phyloP scores from a whole-genome alignment of 2,888 invertebrate species.

The Yponomeuta sedellus region DNA sequence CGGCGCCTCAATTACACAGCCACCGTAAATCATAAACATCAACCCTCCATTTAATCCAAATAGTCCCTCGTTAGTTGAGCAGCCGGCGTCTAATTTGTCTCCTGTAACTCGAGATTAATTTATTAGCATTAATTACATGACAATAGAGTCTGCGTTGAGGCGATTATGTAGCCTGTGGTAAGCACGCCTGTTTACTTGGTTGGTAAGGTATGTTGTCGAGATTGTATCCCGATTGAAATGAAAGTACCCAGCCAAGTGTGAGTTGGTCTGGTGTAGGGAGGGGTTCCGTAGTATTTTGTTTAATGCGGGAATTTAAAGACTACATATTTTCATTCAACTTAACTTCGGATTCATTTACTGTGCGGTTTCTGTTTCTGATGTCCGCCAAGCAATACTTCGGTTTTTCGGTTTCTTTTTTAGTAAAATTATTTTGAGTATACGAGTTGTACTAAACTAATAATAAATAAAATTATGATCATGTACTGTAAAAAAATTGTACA shows the following conservation, averaged over 20 bases:
- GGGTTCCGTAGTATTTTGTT: too few relatives aligned
- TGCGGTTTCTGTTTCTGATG: too few relatives aligned
- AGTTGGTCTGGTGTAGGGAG: too few relatives aligned
- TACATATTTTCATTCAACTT: too few relatives aligned
- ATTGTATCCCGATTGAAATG: background rate
- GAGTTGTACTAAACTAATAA: too few relatives aligned
- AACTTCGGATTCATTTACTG: too few relatives aligned
- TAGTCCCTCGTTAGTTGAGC: conserved; percentile 75
- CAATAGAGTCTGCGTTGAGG: conserved; percentile 38
- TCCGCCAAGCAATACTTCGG: too few relatives aligned
- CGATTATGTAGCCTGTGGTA: conserved; percentile 6
- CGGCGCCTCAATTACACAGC: conserved; percentile 72
- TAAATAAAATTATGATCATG: too few relatives aligned
- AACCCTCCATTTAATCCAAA: conserved; percentile 75
- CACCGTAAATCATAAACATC: conserved; percentile 76
- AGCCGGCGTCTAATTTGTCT: conserved; percentile 75
- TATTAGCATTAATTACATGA: conserved; percentile 73
- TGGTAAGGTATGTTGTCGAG: background rate
- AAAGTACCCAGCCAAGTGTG: background rate
- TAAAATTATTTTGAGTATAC: too few relatives aligned
- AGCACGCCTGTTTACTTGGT: background rate
- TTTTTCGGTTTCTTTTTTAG: too few relatives aligned
- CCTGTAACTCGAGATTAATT: conserved; percentile 73
- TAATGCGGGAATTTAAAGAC: too few relatives aligned
- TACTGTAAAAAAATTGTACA: too few relatives aligned